Evolutionary conservation across 1,140 invertebrate genomes (phyloP).

Genomic region (Procambarus clarkii): DNA sequence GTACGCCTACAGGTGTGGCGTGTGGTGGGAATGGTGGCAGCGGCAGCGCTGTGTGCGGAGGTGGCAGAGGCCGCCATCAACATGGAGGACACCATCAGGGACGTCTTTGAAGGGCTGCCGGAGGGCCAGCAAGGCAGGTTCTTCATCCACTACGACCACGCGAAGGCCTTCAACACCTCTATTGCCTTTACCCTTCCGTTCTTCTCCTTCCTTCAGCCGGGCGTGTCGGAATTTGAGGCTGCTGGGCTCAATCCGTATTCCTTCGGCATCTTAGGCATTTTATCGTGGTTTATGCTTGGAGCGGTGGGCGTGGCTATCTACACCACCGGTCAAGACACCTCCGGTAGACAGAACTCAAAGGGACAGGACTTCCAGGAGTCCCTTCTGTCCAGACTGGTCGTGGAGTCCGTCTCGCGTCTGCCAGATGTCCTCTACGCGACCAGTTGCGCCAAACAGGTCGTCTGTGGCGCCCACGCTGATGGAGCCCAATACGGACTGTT

Average conservation of each 20-base stretch:
- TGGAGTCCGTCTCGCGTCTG: slow-evolving; percentile 43
- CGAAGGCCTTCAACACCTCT: slow-evolving; percentile 74
- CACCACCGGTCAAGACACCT: slow-evolving; percentile 64
- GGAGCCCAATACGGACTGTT: slow-evolving; percentile 55
- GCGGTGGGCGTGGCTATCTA: slow-evolving; percentile 68
- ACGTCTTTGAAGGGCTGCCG: slow-evolving; percentile 54
- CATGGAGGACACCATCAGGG: slow-evolving; percentile 65
- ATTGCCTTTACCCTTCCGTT: slow-evolving; percentile 74
- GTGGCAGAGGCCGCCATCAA: slow-evolving; percentile 14
- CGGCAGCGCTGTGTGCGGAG: neutral
- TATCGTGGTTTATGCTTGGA: slow-evolving; percentile 65
- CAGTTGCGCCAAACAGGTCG: slow-evolving; percentile 58
- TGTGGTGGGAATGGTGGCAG: slow-evolving; percentile 26
- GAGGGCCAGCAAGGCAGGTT: slow-evolving; percentile 63
- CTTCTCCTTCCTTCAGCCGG: slow-evolving; percentile 74
- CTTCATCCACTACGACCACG: slow-evolving; percentile 69
- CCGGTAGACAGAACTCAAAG: slow-evolving; percentile 1
- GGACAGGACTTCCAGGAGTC: slow-evolving; percentile 36
- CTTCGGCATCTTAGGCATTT: slow-evolving; percentile 66
- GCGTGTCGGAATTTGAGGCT: slow-evolving; percentile 60
- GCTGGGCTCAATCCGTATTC: slow-evolving; percentile 56
- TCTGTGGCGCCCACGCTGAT: slow-evolving; percentile 65
- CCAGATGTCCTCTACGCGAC: slow-evolving; percentile 52
- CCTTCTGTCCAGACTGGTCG: slow-evolving; percentile 20
- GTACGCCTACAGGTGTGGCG: too few relatives aligned